Percentiles rank a stretch among this genome's conserved stretches.
These are phyloP conservation scores for Clamator glandarius DNA, from an alignment of 2,797 vertebrate species.

Conservation along the genomic window DNA sequence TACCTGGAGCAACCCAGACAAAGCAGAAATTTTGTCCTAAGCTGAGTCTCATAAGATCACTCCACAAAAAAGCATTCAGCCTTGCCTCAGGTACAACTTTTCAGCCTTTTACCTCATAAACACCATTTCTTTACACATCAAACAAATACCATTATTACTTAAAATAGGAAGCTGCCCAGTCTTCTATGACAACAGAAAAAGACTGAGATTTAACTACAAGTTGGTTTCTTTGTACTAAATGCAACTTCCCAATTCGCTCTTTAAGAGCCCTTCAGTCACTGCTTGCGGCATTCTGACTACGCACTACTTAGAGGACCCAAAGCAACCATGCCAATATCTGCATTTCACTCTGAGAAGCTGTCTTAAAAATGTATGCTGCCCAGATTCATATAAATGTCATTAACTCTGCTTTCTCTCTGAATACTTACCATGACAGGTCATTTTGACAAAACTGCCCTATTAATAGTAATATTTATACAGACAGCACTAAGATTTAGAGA, in stretches of 20 bases:
- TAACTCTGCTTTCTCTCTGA: neutral
- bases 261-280: neutral
- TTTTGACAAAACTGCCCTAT: neutral
- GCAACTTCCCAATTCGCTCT: neutral
- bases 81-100: neutral
- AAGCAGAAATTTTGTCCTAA: neutral
- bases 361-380: neutral
- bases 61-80: neutral
- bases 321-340: rapidly evolving
- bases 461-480: neutral
- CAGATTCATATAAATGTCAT: neutral
- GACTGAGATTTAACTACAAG: neutral
- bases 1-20: neutral
- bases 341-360: neutral
- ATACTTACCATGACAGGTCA: neutral
- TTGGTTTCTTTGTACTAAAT: neutral
- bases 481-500: neutral
- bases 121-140: neutral
- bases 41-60: neutral
- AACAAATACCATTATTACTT: neutral
- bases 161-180: neutral
- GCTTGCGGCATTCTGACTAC: rapidly evolving
- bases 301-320: neutral
- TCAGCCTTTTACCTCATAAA: neutral
- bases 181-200: neutral